These are phyloP conservation scores for Hippocampus comes DNA, from an alignment of 2,113 vertebrate genomes.

Conservation along the genomic window DNA sequence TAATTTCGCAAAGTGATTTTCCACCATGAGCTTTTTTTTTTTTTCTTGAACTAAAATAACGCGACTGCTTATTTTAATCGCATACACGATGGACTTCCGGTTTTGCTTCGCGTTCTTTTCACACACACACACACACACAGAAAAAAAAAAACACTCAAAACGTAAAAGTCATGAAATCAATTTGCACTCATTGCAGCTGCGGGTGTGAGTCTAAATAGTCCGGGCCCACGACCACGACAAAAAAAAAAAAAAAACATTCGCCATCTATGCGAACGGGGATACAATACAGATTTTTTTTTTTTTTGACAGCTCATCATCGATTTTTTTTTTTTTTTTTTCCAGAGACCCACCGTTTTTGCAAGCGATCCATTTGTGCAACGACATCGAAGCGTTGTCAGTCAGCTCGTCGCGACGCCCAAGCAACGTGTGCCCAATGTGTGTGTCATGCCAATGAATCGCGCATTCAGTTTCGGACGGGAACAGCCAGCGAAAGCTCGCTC, in stretches of 20 bases:
- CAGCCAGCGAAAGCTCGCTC: neutral
- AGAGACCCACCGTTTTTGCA: conserved; percentile 28
- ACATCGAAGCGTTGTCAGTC: conserved; percentile 42
- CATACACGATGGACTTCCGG: neutral
- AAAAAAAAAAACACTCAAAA: neutral
- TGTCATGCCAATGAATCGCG: neutral
- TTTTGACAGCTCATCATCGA: neutral
- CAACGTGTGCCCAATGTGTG: conserved; percentile 1
- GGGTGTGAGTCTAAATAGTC: too few relatives aligned
- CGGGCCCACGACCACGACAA: too few relatives aligned
- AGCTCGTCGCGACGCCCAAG: conserved; percentile 32
- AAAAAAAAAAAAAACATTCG: neutral
- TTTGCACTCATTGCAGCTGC: neutral
- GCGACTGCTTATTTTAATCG: neutral
- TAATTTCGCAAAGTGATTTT: conserved; percentile 4
- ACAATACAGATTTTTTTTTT: neutral
- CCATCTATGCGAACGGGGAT: too few relatives aligned
- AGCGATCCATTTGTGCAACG: conserved; percentile 44
- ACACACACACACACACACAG: neutral
- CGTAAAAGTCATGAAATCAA: neutral
- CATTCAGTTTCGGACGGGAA: neutral
- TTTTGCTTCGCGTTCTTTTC: neutral
- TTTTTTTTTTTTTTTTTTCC: neutral
- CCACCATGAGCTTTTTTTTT: neutral
- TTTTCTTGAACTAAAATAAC: neutral